Evolutionary conservation across 2,113 vertebrate species (phyloP), one percentile per base, ranked within the genome.

Genomic region (Anguilla japonica): DNA sequence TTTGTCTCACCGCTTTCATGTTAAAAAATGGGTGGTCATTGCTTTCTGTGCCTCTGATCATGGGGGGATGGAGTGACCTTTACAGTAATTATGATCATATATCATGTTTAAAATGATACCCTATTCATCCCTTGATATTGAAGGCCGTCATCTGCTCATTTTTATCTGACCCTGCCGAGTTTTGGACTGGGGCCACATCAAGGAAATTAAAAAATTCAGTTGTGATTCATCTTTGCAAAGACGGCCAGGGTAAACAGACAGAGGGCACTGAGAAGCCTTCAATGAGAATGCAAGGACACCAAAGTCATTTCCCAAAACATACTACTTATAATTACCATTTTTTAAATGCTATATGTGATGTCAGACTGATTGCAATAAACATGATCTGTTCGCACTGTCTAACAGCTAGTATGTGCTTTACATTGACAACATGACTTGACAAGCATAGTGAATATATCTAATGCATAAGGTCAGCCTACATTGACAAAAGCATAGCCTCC

Each of bases 101-200:
- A 96, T 96, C 95, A 96, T 89, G 92, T 92, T 92, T 96, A 95
- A 96, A 96, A 93, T 94, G 92, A 93, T 53, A 89, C 89, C 86
- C 89, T 89, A 88, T 92, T 89, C 71, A 87, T 91, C 83, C 84
- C 87, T 90, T 91, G 89, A 88, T 91, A 91, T 87, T 87, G 91
- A 84, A 85, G 92, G 91, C 91, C 89, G 92, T 93, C 91, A 91
- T 40, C 84, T 41, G 29, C 84, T 89, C 91, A 93, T 94, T 93
- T 94, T 94, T 91, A 92, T 92, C 91, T 91, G 93, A 94, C 92
- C 93, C 60, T 86, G 89, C 90, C 50, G 92, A 92, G 94, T 90
- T 85, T 92, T 95, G 94, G 94, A 94, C 87, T 1, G 85, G 83
- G 88, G 94, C 94, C 94, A 92, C 34, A 88, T 89, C 88, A 89